Percentiles rank a stretch among this genome's conserved stretches.
Evolutionary conservation across 1,140 invertebrate genomes (phyloP).

Genomic region (Macrocentrus cingulum): DNA sequence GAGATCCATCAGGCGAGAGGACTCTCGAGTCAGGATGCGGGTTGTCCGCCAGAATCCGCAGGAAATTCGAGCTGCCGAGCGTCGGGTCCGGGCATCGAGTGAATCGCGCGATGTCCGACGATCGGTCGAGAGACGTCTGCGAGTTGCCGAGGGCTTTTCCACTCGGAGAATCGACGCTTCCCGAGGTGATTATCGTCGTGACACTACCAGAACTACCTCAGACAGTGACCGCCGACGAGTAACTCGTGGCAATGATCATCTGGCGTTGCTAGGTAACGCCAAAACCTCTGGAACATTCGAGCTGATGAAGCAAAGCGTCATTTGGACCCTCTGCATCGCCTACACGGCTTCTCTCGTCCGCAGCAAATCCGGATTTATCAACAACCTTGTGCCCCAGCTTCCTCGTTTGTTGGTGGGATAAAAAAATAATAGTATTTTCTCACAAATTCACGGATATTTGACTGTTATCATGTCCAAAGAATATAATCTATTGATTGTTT

Average conservation of each 20-base stretch:
- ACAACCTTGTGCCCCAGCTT: constrained; percentile 29
- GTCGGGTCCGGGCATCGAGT: no score
- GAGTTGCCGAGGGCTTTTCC: no score
- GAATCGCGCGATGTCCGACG: no score
- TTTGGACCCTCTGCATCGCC: constrained; percentile 40
- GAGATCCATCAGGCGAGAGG: not conserved
- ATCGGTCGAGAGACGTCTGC: no score
- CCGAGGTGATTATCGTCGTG: not conserved
- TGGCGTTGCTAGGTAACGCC: not conserved
- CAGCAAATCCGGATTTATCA: constrained; percentile 33
- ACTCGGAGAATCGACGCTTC: not conserved
- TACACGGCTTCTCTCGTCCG: constrained; percentile 44
- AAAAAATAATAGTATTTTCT: no score
- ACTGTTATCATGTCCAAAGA: no score
- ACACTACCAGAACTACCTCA: not conserved
- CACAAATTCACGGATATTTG: no score
- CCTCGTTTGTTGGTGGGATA: no score
- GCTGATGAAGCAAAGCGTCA: constrained; percentile 32
- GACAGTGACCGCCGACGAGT: not conserved
- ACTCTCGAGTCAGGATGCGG: no score
- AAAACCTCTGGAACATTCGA: constrained; percentile 17
- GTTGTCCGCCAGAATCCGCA: no score
- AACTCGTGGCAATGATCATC: not conserved
- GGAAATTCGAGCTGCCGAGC: no score
- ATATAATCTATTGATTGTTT: no score